Evolutionary conservation across 2,888 invertebrate genomes (phyloP), one percentile per base, ranked within the genome.

Genomic region (Watsonalla cultraria): DNA sequence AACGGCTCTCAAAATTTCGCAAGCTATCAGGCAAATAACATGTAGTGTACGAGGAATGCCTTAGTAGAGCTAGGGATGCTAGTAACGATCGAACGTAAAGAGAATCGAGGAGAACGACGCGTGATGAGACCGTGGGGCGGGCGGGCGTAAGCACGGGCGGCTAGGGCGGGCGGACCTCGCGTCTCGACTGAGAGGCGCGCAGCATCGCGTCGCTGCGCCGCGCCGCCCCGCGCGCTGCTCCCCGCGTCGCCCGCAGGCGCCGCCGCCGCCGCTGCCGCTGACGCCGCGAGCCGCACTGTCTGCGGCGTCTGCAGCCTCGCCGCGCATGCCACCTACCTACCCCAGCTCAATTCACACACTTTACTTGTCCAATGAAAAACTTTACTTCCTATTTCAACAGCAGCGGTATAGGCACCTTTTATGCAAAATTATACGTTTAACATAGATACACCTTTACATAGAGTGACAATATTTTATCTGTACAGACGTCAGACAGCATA

Each of bases 171-270:
- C 90, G 91, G 89, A 84, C 83, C 84, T 86, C 89, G 89, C 90
- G 89, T 87, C 93, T 93, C 93, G 92, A 93, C 93, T 93, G 93
- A 92, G 92, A 92, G 90, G 90, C 92, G 90, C 90, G 86, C 91
- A 90, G 92, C 92, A 92, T 92, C 92, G 92, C 90, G 86, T 87
- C 92, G 92, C 89, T 91, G 91, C 90, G 90, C 88, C 90, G 85
- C 88, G 83, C 88, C 84, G 82, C 82, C 74, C 76, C 86, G 79
- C 72, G 66, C 72, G 58, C 58, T 65, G 64, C 64, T 53, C 65
- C 66, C 69, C 68, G 59, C 69, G 63, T 65, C 69, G 60, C 66
- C 74, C 74, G 80, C 84, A 72, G 80, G 78, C 84, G 85, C 83
- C 84, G 82, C 86, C 84, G 81, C 82, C 66, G 72, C 78, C 76